Evolutionary conservation across 1,140 invertebrate genomes (phyloP).

Genomic region (Aethina tumida): DNA sequence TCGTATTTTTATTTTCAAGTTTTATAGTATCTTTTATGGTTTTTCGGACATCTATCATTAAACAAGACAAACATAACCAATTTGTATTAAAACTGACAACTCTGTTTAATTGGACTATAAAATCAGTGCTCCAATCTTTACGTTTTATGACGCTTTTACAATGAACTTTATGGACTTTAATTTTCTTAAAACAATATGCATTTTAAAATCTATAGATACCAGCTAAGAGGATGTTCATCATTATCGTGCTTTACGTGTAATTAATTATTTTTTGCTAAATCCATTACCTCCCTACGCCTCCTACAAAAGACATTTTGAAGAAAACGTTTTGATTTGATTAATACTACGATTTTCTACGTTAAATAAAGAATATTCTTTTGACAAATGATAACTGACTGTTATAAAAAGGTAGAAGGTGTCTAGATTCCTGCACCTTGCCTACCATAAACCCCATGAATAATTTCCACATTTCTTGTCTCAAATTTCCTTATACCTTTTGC

Average conservation of each 20-base stretch:
- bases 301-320: too few species aligned
- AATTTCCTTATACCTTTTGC: conserved; percentile 29
- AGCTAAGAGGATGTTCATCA: too few species aligned
- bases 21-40: conserved; percentile 6
- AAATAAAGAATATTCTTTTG: conserved; percentile 23
- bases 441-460: conserved; percentile 33
- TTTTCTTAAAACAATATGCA: too few species aligned
- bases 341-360: too few species aligned
- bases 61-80: conserved; percentile 1
- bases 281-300: too few species aligned
- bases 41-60: conserved; percentile 3
- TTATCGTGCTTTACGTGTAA: too few species aligned
- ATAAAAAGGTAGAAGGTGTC: conserved; percentile 28
- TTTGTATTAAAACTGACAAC: conserved; percentile 3
- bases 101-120: conserved; percentile 1
- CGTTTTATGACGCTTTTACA: too few species aligned
- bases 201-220: too few species aligned
- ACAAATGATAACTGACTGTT: conserved; percentile 27
- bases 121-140: not conserved
- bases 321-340: too few species aligned
- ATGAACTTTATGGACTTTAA: too few species aligned
- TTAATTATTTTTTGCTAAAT: too few species aligned
- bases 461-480: conserved; percentile 31
- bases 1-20: conserved; percentile 9
- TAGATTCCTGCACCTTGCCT: conserved; percentile 24